Percentiles rank a stretch among this genome's conserved stretches.
Evolutionary conservation across 2,888 invertebrate genomes (phyloP).

Genomic region (Agapostemon virescens): DNA sequence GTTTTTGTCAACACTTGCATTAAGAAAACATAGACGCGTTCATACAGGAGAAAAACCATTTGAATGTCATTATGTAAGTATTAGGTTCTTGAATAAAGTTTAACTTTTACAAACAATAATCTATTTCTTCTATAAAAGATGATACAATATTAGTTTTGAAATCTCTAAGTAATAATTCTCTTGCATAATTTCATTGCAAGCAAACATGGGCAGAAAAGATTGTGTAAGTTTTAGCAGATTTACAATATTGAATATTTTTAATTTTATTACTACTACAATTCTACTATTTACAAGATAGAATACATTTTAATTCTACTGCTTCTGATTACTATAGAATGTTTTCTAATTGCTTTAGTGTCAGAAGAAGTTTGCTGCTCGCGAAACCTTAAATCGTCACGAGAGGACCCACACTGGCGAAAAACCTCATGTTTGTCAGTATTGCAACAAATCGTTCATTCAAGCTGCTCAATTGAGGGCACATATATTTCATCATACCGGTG

Average conservation of each 20-base stretch:
- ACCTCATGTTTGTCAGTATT: conserved; percentile 84
- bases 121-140: not conserved
- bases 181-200: conserved; percentile 72
- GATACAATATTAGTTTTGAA: not conserved
- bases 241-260: conserved; percentile 13
- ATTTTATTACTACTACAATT: not conserved
- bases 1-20: conserved; percentile 88
- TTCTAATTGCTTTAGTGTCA: conserved; percentile 83
- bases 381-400: conserved; percentile 89
- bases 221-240: conserved; percentile 63
- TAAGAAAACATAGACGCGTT: conserved; percentile 86
- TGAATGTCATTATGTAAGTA: conserved; percentile 80
- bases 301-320: not conserved
- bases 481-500: conserved; percentile 88
- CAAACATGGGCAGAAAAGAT: conserved; percentile 70
- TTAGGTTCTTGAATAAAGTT: not conserved
- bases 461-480: conserved; percentile 90
- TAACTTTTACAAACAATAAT: not conserved
- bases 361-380: conserved; percentile 90
- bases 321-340: not conserved
- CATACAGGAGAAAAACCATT: conserved; percentile 84
- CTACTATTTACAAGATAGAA: not conserved
- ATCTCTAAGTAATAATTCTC: conserved; percentile 24
- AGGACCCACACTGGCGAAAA: conserved; percentile 84
- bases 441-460: conserved; percentile 92